Evolutionary conservation across 1,140 invertebrate species (phyloP).

Genomic region (Andrena cerasifolii): DNA sequence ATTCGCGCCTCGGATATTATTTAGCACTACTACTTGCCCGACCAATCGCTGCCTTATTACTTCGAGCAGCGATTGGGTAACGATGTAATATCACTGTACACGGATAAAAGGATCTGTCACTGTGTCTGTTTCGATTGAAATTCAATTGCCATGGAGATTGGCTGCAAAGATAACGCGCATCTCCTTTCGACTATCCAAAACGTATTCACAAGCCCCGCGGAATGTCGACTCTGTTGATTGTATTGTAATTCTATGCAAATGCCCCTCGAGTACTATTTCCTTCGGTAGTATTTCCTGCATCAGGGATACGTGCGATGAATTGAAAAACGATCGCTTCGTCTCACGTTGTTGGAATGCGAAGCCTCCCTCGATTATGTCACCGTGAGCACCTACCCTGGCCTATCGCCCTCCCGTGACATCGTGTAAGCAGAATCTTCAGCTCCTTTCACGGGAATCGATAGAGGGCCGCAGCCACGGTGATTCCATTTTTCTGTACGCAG

Average conservation of each 20-base stretch:
- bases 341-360: background rate
- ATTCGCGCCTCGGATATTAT: too few relatives aligned
- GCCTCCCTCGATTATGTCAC: background rate
- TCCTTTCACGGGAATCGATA: too few relatives aligned
- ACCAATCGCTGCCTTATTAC: background rate
- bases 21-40: too few relatives aligned
- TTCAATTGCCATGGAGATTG: conserved; percentile 25
- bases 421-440: too few relatives aligned
- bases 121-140: background rate
- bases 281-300: conserved; percentile 40
- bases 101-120: background rate
- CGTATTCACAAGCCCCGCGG: background rate
- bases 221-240: conserved; percentile 39
- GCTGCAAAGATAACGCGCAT: conserved; percentile 12
- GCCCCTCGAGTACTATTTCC: conserved; percentile 22
- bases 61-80: background rate
- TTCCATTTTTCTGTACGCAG: too few relatives aligned
- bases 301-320: conserved; percentile 20
- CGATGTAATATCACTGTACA: too few relatives aligned
- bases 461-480: too few relatives aligned
- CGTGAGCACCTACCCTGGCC: background rate
- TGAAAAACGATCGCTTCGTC: conserved; percentile 8
- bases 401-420: too few relatives aligned
- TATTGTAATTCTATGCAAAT: conserved; percentile 52
- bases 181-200: conserved; percentile 28